Base-by-base conservation (phyloP, 92 coral and sea anemone genomes). In the Actinernus sp. region DNA sequence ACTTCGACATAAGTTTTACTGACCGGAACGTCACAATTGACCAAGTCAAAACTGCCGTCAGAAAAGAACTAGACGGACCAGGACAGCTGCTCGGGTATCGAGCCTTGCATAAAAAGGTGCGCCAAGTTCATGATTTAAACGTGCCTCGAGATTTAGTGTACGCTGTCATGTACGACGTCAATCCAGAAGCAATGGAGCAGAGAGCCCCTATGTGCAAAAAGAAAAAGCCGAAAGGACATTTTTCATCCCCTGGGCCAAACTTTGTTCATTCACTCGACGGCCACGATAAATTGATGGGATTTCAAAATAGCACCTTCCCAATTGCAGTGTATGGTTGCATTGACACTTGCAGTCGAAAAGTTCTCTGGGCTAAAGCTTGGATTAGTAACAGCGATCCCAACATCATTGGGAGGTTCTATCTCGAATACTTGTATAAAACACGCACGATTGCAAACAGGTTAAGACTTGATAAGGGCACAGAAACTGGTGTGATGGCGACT, bases 301-400 rank as follows among this genome's bases (percentile, higher is more conserved):
- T 10, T 29, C 85, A 59, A 55, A 76, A 65, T 49, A 54, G 40
- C 54, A 68, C 79, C 26, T 78, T 78, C 54, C 79, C 65, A 4
- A 78, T 67, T 31, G 73, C 58, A 23, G 61, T 63, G 44, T 75
- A 75, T 33, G 82, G 73, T 39, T 63, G 82, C 55, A 52, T 74
- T 19, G 72, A 78, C 61, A 69, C 79, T 22, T 78, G 85, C 69
- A 68, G 78, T 58, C 53, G 71, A 27, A 68, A 79, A 43, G 62
- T 71, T 27, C 60, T 68, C 26, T 68, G 79, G 78, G 85, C 67
- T 53, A 69, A 68, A 54, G 79, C 69, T 18, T 69, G 85, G 85
- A 68, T 44, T 30, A 59, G 63, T 58, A 78, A 58, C 49, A 68
- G 63, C 55, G 71, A 78, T 78, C 85, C 85, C 23, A 60, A 69